Conservation (phyloP, 2,797 vertebrate genomes). For the Arnoldichthys spilopterus region DNA sequence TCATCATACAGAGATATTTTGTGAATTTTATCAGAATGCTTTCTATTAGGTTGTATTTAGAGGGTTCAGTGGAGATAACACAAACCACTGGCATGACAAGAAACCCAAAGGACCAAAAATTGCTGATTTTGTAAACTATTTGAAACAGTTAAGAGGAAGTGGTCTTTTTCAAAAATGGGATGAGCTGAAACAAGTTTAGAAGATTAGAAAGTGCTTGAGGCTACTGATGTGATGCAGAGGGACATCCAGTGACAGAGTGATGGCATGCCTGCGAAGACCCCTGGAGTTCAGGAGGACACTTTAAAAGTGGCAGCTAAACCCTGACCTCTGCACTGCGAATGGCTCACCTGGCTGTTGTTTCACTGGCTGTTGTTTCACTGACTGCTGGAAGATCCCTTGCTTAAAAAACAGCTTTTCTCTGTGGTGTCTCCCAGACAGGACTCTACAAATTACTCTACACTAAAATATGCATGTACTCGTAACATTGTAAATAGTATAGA, state of each 20-base stretch:
- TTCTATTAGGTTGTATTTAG: neutral
- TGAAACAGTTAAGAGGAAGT: neutral
- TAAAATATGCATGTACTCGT: slow-evolving; percentile 66
- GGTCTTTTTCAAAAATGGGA: slow-evolving; percentile 5
- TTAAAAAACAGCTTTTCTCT: slow-evolving; percentile 11
- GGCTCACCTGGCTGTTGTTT: slow-evolving; percentile 19
- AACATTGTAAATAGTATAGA: slow-evolving; percentile 81
- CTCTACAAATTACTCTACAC: slow-evolving; percentile 34
- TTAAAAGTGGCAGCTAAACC: slow-evolving; percentile 78
- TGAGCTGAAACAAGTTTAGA: slow-evolving; percentile 28
- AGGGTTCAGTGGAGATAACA: neutral
- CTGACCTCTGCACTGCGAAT: slow-evolving; percentile 60
- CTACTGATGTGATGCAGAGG: slow-evolving; percentile 42
- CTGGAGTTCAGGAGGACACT: slow-evolving; percentile 63
- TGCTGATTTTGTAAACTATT: neutral
- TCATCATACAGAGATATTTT: slow-evolving; percentile 15
- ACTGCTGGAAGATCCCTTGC: slow-evolving; percentile 19
- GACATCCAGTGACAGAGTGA: slow-evolving; percentile 48
- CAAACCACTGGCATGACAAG: neutral
- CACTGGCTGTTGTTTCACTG: slow-evolving; percentile 27
- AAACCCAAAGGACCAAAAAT: neutral
- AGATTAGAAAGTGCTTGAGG: slow-evolving; percentile 34
- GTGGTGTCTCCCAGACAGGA: slow-evolving; percentile 30
- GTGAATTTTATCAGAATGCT: neutral
- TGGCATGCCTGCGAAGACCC: slow-evolving; percentile 46